Base-by-base conservation (phyloP, 2,797 vertebrate genomes). In the Eidolon dupreanum region DNA sequence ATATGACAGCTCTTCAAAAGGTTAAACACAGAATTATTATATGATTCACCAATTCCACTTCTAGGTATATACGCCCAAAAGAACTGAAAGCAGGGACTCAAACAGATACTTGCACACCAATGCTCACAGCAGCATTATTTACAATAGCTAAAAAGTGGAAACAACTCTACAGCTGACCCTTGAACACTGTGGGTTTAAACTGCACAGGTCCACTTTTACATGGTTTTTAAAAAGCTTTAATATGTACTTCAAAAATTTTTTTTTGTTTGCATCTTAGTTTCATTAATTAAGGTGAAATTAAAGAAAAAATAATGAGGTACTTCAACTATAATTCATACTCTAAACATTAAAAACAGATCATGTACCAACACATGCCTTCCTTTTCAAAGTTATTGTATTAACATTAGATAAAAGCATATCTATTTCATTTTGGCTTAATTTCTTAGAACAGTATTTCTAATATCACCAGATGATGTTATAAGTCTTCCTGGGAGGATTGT, bases 371-470 rank as follows among this genome's bases (percentile, higher is more conserved):
- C 36, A 36, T 33, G 28, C 38, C 17, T 22, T 61, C 70, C 8
- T 61, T 90, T 81, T 85, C n/a, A 82, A 86, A 46, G 20, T 79
- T 92, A 63, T 28, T 66, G 2, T 73, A 86, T 65, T 49, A 70
- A 93, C 49, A 59, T 43, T 57, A 70, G 82, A 84, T 88, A 75
- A 83, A 94, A 86, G 6, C 20, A 38, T 24, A 13, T 66, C 20
- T 55, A 87, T 73, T 94, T 92, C 63, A 77, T 87, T 82, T 91
- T 63, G 70, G 31, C 38, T 92, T 53, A 46, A 63, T 95, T 11
- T 88, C 78, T 70, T 83, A 57, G 53, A 70, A 78, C 8, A 71
- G 33, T 66, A 57, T 70, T 93, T 77, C 53, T 85, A 26, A 55
- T 22, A 85, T 46, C 41, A 65, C 31, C 66, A 91, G 46, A 77